A percentile compares a stretch with the other conserved stretches of the same genome.
Evolutionary conservation across 2,113 vertebrate species (phyloP).

Genomic region (Anoplopoma fimbria): DNA sequence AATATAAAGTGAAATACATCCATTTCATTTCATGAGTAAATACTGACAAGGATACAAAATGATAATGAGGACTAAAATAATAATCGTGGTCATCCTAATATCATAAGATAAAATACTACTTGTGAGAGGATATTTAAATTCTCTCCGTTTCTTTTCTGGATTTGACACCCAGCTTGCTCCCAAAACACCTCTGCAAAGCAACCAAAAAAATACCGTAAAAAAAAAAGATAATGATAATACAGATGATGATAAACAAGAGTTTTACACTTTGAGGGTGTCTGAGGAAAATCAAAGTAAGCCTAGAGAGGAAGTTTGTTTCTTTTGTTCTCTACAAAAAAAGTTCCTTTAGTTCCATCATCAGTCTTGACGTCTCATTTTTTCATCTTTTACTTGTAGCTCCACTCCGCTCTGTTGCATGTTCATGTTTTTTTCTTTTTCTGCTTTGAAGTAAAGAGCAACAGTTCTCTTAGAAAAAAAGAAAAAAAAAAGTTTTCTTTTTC

Average conservation of each 20-base stretch:
- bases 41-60: conserved; percentile 79
- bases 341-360: conserved; percentile 63
- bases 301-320: conserved; percentile 72
- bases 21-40: conserved; percentile 79
- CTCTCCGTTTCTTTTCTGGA: conserved; percentile 44
- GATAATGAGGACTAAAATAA: conserved; percentile 75
- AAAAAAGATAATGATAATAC: conserved; percentile 44
- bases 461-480: conserved; percentile 48
- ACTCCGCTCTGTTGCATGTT: conserved; percentile 61
- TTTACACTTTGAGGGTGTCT: conserved; percentile 63
- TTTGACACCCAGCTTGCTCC: conserved; percentile 53
- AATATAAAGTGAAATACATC: conserved; percentile 76
- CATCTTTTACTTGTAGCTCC: conserved; percentile 34
- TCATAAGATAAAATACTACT: conserved; percentile 76
- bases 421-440: conserved; percentile 47
- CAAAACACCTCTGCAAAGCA: conserved; percentile 43
- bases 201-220: conserved; percentile 30
- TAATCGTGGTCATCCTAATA: conserved; percentile 72
- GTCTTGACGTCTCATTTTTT: conserved; percentile 47
- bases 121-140: conserved; percentile 61
- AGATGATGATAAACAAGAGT: conserved; percentile 62
- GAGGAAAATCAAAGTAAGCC: conserved; percentile 72
- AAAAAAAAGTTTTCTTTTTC: conserved; percentile 36
- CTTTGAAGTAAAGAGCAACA: conserved; percentile 69
- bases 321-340: conserved; percentile 68